phyloP scores from a whole-genome alignment of 2,113 vertebrate genomes.

The Psilopsiagon aurifrons region DNA sequence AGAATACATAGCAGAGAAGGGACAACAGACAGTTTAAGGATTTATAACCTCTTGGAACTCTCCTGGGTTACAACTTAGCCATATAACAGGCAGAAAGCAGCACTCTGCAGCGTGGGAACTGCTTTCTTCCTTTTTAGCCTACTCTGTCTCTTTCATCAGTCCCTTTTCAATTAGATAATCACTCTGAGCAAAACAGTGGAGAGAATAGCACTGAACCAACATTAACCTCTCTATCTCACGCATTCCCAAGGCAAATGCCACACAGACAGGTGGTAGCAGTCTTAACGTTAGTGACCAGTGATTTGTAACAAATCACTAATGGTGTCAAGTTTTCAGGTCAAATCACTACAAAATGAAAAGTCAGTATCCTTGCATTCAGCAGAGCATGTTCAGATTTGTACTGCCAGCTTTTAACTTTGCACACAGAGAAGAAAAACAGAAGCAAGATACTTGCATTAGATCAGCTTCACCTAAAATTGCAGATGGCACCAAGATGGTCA shows the following conservation, averaged over 20 bases:
- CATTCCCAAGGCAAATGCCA: slow-evolving; percentile 10
- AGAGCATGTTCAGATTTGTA: background rate
- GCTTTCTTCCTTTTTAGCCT: slow-evolving; percentile 7
- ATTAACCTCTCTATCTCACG: background rate
- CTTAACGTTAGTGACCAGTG: background rate
- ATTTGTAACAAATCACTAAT: slow-evolving; percentile 28
- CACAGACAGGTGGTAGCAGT: background rate
- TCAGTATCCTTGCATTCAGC: background rate
- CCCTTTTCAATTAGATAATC: background rate
- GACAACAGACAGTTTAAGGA: slow-evolving; percentile 7
- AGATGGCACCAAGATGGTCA: background rate
- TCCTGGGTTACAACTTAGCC: background rate
- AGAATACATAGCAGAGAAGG: background rate
- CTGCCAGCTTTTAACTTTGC: background rate
- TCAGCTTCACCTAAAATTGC: background rate
- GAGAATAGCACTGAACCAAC: background rate
- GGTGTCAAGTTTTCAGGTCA: background rate
- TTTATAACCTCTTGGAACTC: slow-evolving; percentile 11
- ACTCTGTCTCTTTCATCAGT: background rate
- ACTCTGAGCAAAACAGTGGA: background rate
- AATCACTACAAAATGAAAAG: background rate
- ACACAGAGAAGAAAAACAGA: background rate
- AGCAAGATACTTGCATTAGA: background rate
- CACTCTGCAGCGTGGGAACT: background rate
- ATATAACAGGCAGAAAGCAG: background rate